Evolutionary conservation across 2,113 vertebrate species (phyloP).

Genomic region (Phrynosoma blainvillii): DNA sequence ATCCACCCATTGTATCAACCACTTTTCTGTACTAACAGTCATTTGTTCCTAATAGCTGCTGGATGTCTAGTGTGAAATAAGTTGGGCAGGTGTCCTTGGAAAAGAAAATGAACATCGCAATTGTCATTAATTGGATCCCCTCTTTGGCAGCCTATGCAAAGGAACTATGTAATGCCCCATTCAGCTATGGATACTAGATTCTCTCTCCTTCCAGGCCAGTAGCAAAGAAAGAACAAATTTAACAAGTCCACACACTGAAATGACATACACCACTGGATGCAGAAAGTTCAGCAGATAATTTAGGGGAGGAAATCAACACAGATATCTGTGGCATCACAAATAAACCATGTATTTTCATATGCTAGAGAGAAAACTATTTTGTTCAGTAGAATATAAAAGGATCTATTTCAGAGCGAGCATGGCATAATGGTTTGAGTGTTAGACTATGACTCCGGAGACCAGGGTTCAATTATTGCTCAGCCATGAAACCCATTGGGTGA

Average conservation of each 20-base stretch:
- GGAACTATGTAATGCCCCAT: background rate
- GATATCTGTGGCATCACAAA: background rate
- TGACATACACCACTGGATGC: background rate
- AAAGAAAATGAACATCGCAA: background rate
- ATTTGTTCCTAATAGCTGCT: background rate
- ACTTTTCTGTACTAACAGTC: conserved; percentile 15
- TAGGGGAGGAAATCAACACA: background rate
- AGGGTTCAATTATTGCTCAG: too few relatives aligned
- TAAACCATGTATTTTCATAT: background rate
- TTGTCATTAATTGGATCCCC: background rate
- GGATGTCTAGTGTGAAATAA: background rate
- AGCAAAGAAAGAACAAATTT: background rate
- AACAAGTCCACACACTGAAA: background rate
- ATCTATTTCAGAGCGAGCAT: background rate
- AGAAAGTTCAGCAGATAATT: background rate
- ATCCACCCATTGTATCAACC: background rate
- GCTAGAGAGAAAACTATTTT: background rate
- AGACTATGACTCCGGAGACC: too few relatives aligned
- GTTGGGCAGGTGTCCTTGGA: background rate
- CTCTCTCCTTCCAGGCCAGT: background rate
- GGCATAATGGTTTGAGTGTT: too few relatives aligned
- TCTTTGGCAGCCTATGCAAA: background rate
- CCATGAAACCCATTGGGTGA: too few relatives aligned
- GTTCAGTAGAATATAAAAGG: background rate
- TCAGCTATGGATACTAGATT: background rate